Evolutionary conservation across 1,140 invertebrate species (phyloP).

Genomic region (Ctenoplectra terminalis): DNA sequence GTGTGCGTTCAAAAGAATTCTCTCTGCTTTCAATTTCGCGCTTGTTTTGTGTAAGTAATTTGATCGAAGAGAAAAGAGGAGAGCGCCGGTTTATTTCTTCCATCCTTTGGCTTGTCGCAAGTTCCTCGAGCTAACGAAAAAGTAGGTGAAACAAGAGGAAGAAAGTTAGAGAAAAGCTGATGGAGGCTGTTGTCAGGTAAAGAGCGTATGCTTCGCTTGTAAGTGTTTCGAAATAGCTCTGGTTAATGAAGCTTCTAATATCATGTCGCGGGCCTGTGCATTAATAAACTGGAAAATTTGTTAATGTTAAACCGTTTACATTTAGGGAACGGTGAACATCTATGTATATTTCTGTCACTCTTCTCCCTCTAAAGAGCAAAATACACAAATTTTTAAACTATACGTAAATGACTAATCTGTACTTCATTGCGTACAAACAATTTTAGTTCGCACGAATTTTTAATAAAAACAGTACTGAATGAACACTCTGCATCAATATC

Average conservation of each 20-base stretch:
- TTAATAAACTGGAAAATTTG: conserved; percentile 56
- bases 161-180: conserved; percentile 33
- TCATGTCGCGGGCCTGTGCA: background rate
- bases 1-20: background rate
- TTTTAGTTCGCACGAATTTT: too few species aligned
- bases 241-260: conserved; percentile 65
- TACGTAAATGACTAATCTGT: too few species aligned
- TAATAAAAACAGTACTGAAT: too few species aligned
- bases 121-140: background rate
- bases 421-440: too few species aligned
- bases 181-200: conserved; percentile 19
- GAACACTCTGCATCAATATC: too few species aligned
- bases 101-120: conserved; percentile 11
- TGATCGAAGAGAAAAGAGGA: background rate
- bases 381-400: too few species aligned
- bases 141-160: conserved; percentile 42
- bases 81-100: background rate
- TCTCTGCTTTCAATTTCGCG: background rate
- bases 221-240: conserved; percentile 16
- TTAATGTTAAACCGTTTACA: conserved; percentile 55
- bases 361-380: background rate
- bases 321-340: background rate
- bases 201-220: background rate
- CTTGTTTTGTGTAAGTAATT: background rate
- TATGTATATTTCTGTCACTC: background rate